Evolutionary conservation across 2,888 invertebrate genomes (phyloP).

Genomic region (Myopa tessellatipennis): DNA sequence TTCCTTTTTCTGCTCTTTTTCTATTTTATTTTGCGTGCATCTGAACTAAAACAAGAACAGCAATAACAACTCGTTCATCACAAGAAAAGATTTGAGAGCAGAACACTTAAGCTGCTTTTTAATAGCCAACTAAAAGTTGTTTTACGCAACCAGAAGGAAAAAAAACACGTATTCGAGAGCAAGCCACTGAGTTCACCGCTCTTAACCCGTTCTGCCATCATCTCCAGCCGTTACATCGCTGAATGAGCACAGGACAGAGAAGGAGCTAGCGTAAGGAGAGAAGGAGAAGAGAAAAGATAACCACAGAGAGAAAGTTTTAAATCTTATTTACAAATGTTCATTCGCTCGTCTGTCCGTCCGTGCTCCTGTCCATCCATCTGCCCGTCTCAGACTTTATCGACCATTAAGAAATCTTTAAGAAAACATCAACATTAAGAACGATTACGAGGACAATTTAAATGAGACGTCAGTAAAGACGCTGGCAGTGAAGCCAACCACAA

Average conservation of each 20-base stretch:
- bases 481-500: neutral
- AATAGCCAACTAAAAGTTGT: constrained; percentile 7
- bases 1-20: neutral
- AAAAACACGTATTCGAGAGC: neutral
- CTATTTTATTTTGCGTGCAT: neutral
- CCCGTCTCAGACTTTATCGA: constrained; percentile 1
- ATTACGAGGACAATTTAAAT: constrained; percentile 20
- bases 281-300: neutral
- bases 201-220: neutral
- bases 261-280: neutral
- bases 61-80: neutral
- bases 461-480: neutral
- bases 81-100: neutral
- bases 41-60: neutral
- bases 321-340: constrained; percentile 15
- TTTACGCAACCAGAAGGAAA: neutral
- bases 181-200: neutral
- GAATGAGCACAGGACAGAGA: neutral
- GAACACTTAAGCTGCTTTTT: constrained; percentile 12
- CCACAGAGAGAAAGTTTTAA: neutral
- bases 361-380: neutral
- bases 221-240: neutral
- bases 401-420: constrained; percentile 22
- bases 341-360: no score
- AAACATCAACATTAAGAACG: constrained; percentile 14